Conservation (phyloP, 1,140 invertebrate species). For the Trissolcus basalis region DNA sequence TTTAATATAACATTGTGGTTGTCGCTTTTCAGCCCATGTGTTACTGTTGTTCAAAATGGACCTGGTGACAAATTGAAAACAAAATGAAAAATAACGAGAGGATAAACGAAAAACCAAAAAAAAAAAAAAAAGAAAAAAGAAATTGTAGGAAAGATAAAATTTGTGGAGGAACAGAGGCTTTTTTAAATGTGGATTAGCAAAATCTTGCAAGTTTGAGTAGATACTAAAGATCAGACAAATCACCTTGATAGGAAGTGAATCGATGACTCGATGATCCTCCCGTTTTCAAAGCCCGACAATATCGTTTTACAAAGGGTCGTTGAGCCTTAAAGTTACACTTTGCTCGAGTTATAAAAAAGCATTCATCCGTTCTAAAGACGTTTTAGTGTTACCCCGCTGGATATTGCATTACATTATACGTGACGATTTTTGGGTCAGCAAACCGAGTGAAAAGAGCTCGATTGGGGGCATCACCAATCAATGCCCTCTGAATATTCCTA, state of each 20-base stretch:
- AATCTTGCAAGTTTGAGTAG: too few species aligned
- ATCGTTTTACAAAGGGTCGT: slow-evolving; percentile 31
- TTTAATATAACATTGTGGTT: too few species aligned
- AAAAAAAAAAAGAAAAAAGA: too few species aligned
- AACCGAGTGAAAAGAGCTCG: slow-evolving; percentile 35
- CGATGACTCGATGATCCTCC: slow-evolving; percentile 30
- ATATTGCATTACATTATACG: slow-evolving; percentile 47
- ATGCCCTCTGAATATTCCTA: slow-evolving; percentile 55
- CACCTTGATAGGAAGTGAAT: neutral
- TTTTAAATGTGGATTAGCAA: too few species aligned
- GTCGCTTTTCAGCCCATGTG: too few species aligned
- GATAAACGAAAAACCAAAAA: too few species aligned
- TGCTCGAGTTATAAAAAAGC: slow-evolving; percentile 37
- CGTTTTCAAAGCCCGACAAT: slow-evolving; percentile 26
- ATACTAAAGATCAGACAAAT: too few species aligned
- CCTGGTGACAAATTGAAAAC: too few species aligned
- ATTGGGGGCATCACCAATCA: slow-evolving; percentile 45
- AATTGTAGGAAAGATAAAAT: too few species aligned
- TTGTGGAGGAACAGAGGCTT: too few species aligned
- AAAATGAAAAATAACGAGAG: too few species aligned
- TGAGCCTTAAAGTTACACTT: slow-evolving; percentile 12
- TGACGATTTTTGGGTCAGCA: slow-evolving; percentile 53
- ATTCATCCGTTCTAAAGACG: slow-evolving; percentile 49
- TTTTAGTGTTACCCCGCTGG: slow-evolving; percentile 30
- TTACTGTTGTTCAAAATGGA: too few species aligned